These are phyloP conservation scores for Dendronephthya gigantea DNA, from an alignment of 64 coral and sea anemone species.

Conservation along the genomic window DNA sequence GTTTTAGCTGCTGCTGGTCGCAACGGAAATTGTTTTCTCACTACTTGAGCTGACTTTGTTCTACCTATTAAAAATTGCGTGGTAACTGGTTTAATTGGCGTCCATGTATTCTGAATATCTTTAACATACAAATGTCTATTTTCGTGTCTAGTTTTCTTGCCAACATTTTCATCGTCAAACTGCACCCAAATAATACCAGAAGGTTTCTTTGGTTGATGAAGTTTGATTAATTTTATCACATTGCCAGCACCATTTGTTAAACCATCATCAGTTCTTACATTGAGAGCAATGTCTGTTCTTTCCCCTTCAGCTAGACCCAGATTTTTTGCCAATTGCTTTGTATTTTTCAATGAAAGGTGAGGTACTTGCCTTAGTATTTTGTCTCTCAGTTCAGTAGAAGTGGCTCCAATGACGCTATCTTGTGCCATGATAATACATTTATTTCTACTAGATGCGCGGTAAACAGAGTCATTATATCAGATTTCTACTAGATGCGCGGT, in stretches of 20 bases:
- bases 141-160: not conserved
- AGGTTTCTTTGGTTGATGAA: not conserved
- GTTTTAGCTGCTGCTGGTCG: slow-evolving; percentile 39
- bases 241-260: not conserved
- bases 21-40: slow-evolving; percentile 44
- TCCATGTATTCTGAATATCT: slow-evolving; percentile 30
- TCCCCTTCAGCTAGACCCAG: not conserved
- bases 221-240: not conserved
- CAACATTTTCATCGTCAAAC: not conserved
- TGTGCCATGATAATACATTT: not conserved
- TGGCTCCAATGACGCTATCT: not conserved
- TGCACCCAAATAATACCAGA: not conserved
- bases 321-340: not conserved
- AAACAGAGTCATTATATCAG: not conserved
- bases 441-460: not conserved
- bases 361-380: not conserved
- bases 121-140: slow-evolving; percentile 11
- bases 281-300: not conserved
- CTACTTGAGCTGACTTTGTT: slow-evolving; percentile 18
- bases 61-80: slow-evolving; percentile 24
- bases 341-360: not conserved
- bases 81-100: slow-evolving; percentile 33
- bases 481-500: not conserved
- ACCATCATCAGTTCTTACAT: not conserved
- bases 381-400: not conserved